Percentiles rank a stretch among this genome's conserved stretches.
phyloP scores from a whole-genome alignment of 2,888 invertebrate species.

The Thereva unica region DNA sequence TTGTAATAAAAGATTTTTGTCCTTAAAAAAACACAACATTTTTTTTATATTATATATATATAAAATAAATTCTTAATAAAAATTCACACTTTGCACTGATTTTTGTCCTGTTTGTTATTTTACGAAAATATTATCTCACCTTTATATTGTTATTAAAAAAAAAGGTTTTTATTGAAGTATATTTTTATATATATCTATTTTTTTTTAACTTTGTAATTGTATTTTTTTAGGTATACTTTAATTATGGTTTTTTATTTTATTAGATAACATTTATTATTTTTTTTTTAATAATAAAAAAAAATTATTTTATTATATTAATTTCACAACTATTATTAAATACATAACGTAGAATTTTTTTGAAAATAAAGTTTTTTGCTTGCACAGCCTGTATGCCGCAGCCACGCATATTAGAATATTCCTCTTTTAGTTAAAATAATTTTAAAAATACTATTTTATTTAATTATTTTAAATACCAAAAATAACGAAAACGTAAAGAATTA shows the following conservation, averaged over 20 bases:
- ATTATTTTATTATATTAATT: background rate
- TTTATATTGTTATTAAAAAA: conserved; percentile 10
- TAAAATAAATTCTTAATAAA: conserved; percentile 13
- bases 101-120: conserved; percentile 46
- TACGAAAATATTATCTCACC: conserved; percentile 27
- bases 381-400: conserved; percentile 60
- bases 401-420: conserved; percentile 54
- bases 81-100: conserved; percentile 43
- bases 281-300: conserved; percentile 14
- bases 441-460: conserved; percentile 22
- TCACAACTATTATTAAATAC: conserved; percentile 23
- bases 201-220: conserved; percentile 31
- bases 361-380: conserved; percentile 57
- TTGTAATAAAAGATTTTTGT: conserved; percentile 3
- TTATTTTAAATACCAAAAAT: conserved; percentile 24
- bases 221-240: conserved; percentile 10
- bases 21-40: conserved; percentile 10
- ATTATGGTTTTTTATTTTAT: conserved; percentile 18
- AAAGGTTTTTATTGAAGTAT: conserved; percentile 35
- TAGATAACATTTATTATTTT: conserved; percentile 21
- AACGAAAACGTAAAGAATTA: conserved; percentile 8
- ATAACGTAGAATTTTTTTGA: conserved; percentile 26
- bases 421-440: conserved; percentile 38
- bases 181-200: conserved; percentile 2
- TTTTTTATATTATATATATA: conserved; percentile 1